Evolutionary conservation across 2,888 invertebrate genomes (phyloP), one percentile per base, ranked within the genome.

Genomic region (Caradrina kadenii): DNA sequence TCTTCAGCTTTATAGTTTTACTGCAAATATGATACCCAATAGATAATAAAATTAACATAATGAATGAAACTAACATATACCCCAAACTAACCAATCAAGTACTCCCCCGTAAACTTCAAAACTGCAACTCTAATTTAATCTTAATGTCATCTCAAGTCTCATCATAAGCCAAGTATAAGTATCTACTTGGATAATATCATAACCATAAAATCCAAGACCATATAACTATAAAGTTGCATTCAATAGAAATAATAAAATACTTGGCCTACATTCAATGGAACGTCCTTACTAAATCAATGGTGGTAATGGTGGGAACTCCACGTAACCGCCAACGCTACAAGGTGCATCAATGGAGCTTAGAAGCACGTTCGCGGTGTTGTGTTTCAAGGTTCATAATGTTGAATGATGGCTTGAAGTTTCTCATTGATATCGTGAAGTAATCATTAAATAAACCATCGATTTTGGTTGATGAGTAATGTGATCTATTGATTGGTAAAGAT

Each of bases 271-370:
- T 75, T 19, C 31, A 8, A 0, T 10, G n/a, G 26, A 56, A 69
- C n/a, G 50, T 69, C 59, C 53, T 76, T 49, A 48, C 35, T 63
- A 60, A 56, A 76, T 78, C 52, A 66, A 60, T 63, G 35, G 21
- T 53, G 11, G 42, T 49, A 54, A 71, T n/a, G 22, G n/a, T 75
- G 77, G 50, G 53, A 70, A 31, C n/a, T 22, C 19, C 35, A n/a
- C 48, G 10, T 53, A 63, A 56, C 62, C 67, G 13, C 53, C 67
- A 62, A 58, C 45, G 8, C 49, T 49, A 58, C 56, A 19, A 77
- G 65, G 45, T 59, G 45, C 58, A 75, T 75, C 65, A 75, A 75
- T 72, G 65, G 53, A 11, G 42, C 50, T 77, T 59, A 22, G 39
- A 10, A 55, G 49, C 79, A 78, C 62, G 73, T 59, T 21, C 65